Percentiles rank a stretch among this genome's conserved stretches.
Evolutionary conservation across 1,140 invertebrate species (phyloP).

Genomic region (Drosophila nigrodunni): DNA sequence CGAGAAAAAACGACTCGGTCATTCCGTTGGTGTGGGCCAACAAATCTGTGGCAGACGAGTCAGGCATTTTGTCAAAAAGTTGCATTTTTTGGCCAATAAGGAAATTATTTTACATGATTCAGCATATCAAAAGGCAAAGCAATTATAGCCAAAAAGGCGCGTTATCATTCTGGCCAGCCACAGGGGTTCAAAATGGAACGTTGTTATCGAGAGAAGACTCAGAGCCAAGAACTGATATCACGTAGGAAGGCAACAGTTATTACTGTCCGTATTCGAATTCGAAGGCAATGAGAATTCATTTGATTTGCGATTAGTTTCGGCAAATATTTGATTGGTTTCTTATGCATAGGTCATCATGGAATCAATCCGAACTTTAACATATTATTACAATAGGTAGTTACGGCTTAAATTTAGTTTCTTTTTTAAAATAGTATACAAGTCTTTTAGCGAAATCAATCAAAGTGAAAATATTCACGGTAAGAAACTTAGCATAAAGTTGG

Average conservation of each 20-base stretch:
- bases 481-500: constrained; percentile 11
- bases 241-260: constrained; percentile 9
- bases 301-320: constrained; percentile 14
- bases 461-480: constrained; percentile 25
- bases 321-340: constrained; percentile 7
- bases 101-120: constrained; percentile 57
- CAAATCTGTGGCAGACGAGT: constrained; percentile 10
- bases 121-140: constrained; percentile 51
- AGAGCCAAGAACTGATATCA: constrained; percentile 10
- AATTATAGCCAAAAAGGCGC: constrained; percentile 49
- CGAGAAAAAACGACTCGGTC: constrained; percentile 27
- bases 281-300: constrained; percentile 20
- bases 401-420: too few relatives aligned
- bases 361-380: too few relatives aligned
- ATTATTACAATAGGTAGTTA: too few relatives aligned
- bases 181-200: neutral
- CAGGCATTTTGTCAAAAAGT: constrained; percentile 51
- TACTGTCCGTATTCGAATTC: constrained; percentile 5
- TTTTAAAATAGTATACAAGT: too few relatives aligned
- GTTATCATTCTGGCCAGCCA: constrained; percentile 33
- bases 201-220: constrained; percentile 18
- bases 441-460: constrained; percentile 32
- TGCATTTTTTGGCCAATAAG: constrained; percentile 35
- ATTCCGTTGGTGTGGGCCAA: constrained; percentile 14
- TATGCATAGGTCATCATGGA: neutral